Evolutionary conservation across 2,888 invertebrate genomes (phyloP).

Genomic region (Agonopterix arenella): DNA sequence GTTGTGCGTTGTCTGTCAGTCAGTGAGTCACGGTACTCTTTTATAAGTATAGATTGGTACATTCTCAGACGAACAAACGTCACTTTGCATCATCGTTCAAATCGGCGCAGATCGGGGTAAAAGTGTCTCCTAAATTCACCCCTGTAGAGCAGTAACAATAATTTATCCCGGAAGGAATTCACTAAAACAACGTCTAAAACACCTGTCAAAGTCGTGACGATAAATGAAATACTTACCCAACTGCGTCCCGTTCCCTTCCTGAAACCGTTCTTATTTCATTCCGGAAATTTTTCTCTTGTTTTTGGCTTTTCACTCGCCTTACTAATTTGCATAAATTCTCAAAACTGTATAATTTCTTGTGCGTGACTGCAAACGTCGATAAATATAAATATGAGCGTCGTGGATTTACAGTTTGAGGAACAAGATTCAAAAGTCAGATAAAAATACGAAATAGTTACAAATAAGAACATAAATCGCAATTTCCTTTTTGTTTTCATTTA

Average conservation of each 20-base stretch:
- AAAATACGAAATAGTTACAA: too few relatives aligned
- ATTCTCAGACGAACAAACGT: too few relatives aligned
- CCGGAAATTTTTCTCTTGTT: neutral
- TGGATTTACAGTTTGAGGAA: too few relatives aligned
- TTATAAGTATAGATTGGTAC: too few relatives aligned
- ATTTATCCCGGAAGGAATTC: slow-evolving; percentile 6
- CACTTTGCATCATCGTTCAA: too few relatives aligned
- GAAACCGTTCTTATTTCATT: neutral
- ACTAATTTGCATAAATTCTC: slow-evolving; percentile 7
- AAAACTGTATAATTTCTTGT: neutral
- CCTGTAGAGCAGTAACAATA: slow-evolving; percentile 5
- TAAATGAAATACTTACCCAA: slow-evolving; percentile 2
- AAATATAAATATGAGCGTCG: too few relatives aligned
- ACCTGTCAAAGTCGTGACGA: slow-evolving; percentile 6
- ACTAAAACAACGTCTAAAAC: slow-evolving; percentile 4
- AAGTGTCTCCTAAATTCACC: neutral
- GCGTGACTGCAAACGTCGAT: neutral
- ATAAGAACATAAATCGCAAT: too few relatives aligned
- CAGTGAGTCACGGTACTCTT: too few relatives aligned
- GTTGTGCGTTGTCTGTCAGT: too few relatives aligned
- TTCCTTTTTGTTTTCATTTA: too few relatives aligned
- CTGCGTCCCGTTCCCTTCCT: neutral
- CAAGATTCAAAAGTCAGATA: too few relatives aligned
- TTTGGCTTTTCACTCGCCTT: neutral
- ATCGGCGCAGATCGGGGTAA: too few relatives aligned